A percentile compares a stretch with the other conserved stretches of the same genome.
These are phyloP conservation scores for Clavelina lepadiformis DNA, from an alignment of 23 tunicate species.

Conservation along the genomic window DNA sequence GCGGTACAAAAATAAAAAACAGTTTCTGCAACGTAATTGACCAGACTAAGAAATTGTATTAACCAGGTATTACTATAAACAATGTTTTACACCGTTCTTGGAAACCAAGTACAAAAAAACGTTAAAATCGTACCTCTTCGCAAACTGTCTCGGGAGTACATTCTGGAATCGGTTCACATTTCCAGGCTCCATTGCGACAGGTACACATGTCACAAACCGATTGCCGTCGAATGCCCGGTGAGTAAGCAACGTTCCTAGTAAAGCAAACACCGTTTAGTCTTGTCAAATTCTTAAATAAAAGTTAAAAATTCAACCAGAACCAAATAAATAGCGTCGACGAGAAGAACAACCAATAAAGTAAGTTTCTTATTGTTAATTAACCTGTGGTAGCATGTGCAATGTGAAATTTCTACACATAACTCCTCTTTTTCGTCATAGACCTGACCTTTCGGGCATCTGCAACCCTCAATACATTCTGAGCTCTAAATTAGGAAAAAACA, in stretches of 20 bases:
- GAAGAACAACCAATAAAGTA: no score
- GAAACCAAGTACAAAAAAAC: background rate
- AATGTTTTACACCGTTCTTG: background rate
- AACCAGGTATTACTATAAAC: background rate
- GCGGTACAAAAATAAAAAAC: slow-evolving; percentile 1
- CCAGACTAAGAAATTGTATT: background rate
- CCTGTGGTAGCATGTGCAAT: slow-evolving; percentile 60
- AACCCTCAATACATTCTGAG: slow-evolving; percentile 51
- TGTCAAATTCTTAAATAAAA: no score
- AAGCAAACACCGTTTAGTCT: no score
- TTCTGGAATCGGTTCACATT: slow-evolving; percentile 26
- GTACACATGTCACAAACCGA: slow-evolving; percentile 43
- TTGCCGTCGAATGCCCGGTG: slow-evolving; percentile 13
- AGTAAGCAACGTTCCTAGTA: slow-evolving; percentile 30
- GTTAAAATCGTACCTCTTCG: slow-evolving; percentile 23
- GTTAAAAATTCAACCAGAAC: no score
- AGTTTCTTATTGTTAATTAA: no score
- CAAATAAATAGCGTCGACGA: no score
- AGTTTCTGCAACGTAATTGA: background rate
- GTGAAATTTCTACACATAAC: slow-evolving; percentile 24
- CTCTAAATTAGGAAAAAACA: slow-evolving; percentile 29
- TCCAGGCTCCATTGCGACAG: slow-evolving; percentile 58
- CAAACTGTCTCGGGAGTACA: slow-evolving; percentile 52
- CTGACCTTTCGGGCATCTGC: slow-evolving; percentile 50
- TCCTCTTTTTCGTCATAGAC: slow-evolving; percentile 24